Conservation (phyloP, 2,797 vertebrate genomes). For the Liasis olivaceus region DNA sequence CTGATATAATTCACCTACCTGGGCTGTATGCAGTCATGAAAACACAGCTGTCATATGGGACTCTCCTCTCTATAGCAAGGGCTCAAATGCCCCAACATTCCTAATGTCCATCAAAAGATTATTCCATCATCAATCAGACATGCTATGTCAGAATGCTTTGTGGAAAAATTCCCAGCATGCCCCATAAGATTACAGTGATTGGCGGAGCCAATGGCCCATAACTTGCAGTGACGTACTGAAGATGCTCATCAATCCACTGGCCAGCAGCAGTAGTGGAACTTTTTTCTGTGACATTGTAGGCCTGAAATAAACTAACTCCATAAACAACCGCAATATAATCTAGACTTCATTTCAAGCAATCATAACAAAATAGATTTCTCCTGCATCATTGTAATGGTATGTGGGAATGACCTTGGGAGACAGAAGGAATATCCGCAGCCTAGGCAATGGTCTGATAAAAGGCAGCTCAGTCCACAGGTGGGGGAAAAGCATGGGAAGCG, state of each 20-base stretch:
- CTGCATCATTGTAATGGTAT: background rate
- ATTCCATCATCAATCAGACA: constrained; percentile 4
- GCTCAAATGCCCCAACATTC: background rate
- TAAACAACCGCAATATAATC: background rate
- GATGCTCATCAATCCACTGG: background rate
- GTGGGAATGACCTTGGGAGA: background rate
- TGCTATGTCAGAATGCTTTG: constrained; percentile 12
- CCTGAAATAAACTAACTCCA: background rate
- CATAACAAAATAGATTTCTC: background rate
- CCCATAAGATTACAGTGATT: background rate
- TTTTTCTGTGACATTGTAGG: background rate
- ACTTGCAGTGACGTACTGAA: background rate
- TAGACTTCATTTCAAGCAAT: background rate
- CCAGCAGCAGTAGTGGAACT: background rate
- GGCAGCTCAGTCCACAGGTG: no score
- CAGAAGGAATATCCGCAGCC: no score
- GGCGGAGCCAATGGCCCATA: background rate
- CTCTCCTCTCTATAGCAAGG: background rate
- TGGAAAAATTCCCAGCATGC: constrained; percentile 10
- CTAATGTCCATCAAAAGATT: background rate
- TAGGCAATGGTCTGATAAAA: no score
- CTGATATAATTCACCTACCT: background rate
- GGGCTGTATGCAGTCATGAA: background rate
- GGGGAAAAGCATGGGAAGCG: no score
- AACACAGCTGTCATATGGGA: background rate